phyloP scores from a whole-genome alignment of 2,888 invertebrate species.

The Rotaria socialis region DNA sequence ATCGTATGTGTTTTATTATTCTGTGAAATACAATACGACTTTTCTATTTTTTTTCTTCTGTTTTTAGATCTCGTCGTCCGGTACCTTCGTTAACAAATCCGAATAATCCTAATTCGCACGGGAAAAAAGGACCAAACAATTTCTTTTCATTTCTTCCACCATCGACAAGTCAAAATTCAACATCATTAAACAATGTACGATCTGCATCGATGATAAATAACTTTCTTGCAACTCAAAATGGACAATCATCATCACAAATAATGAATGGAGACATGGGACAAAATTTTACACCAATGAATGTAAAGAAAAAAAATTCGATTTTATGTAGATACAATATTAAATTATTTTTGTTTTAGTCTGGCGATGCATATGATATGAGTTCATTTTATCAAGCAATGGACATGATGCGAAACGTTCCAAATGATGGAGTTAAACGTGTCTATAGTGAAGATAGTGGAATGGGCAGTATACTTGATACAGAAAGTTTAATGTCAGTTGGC shows the following conservation, averaged over 20 bases:
- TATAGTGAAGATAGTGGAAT: conserved; percentile 35
- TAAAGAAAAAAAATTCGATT: not conserved
- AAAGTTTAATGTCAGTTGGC: conserved; percentile 30
- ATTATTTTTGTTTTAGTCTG: not conserved
- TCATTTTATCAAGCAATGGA: conserved; percentile 24
- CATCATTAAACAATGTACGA: conserved; percentile 13
- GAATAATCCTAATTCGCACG: not conserved
- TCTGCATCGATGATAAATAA: conserved; percentile 12
- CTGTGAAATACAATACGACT: not conserved
- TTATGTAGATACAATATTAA: not conserved
- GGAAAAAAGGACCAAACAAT: conserved; percentile 24
- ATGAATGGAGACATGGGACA: conserved; percentile 35
- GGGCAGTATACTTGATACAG: conserved; percentile 38
- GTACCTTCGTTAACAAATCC: conserved; percentile 19
- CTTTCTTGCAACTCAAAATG: conserved; percentile 14
- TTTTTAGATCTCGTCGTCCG: conserved; percentile 24
- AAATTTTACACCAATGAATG: conserved; percentile 40
- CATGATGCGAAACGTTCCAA: conserved; percentile 17
- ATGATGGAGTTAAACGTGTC: conserved; percentile 29
- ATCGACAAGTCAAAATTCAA: not conserved
- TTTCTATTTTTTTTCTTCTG: not conserved
- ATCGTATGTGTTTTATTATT: not conserved
- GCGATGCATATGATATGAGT: conserved; percentile 31
- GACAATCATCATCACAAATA: conserved; percentile 11
- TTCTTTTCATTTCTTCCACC: conserved; percentile 25